Percentiles rank a stretch among this genome's conserved stretches.
Evolutionary conservation across 2,113 vertebrate genomes (phyloP).

Genomic region (Alligator mississippiensis): DNA sequence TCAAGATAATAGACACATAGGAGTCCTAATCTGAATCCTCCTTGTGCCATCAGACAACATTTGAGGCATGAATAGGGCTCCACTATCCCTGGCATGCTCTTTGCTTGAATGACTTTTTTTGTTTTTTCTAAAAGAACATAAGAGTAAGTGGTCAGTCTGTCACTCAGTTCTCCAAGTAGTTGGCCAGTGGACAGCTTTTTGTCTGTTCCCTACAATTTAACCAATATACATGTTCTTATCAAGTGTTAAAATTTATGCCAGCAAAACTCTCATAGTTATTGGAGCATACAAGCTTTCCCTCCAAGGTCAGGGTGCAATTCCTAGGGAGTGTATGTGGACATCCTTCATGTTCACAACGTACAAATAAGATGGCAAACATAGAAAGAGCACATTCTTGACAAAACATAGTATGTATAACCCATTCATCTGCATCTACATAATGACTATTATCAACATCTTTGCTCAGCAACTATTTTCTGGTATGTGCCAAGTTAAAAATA

Average conservation of each 20-base stretch:
- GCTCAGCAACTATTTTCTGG: neutral
- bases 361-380: neutral
- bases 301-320: neutral
- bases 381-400: neutral
- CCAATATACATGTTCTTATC: accelerated
- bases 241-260: neutral
- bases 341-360: too few relatives aligned
- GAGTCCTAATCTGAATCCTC: neutral
- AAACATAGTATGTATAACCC: neutral
- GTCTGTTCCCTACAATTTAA: neutral
- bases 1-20: neutral
- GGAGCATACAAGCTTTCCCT: neutral
- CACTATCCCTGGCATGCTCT: neutral
- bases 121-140: neutral
- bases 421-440: neutral
- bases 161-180: neutral
- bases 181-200: neutral
- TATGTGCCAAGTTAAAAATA: neutral
- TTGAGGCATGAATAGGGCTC: neutral
- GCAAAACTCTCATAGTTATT: too few relatives aligned
- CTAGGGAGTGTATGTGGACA: neutral
- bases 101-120: neutral
- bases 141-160: neutral
- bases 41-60: neutral
- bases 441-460: neutral